phyloP scores from a whole-genome alignment of 2,888 invertebrate genomes.

The Synergus itoensis region DNA sequence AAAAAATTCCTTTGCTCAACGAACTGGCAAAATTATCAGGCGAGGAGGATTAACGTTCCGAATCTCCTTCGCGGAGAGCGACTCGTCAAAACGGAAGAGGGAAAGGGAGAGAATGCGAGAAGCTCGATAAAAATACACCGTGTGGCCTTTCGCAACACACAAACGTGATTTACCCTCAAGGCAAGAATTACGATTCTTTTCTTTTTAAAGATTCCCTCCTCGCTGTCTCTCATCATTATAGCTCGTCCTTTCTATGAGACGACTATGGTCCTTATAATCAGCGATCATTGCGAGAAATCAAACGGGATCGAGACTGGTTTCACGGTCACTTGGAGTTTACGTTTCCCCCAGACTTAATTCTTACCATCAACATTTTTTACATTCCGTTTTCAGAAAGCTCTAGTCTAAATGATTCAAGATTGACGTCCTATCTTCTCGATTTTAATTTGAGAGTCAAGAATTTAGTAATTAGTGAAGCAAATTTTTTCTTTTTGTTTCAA shows the following conservation, averaged over 20 bases:
- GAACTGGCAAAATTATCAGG: slow-evolving; percentile 50
- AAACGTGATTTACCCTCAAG: slow-evolving; percentile 55
- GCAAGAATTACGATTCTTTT: slow-evolving; percentile 46
- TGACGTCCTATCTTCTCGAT: neutral
- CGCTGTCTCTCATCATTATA: neutral
- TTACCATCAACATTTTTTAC: neutral
- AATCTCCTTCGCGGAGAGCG: slow-evolving; percentile 51
- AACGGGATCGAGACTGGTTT: slow-evolving; percentile 20
- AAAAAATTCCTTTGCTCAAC: slow-evolving; percentile 38
- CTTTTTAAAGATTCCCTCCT: slow-evolving; percentile 9
- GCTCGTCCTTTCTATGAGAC: slow-evolving; percentile 24
- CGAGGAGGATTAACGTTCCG: slow-evolving; percentile 57
- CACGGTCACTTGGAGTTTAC: slow-evolving; percentile 39
- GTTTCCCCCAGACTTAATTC: neutral
- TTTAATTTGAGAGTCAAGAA: neutral
- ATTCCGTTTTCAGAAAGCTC: neutral
- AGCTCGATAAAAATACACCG: slow-evolving; percentile 69
- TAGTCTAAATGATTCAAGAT: neutral
- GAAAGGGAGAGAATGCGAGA: slow-evolving; percentile 53
- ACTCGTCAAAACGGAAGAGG: slow-evolving; percentile 14
- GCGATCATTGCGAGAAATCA: slow-evolving; percentile 52
- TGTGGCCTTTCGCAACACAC: slow-evolving; percentile 64
- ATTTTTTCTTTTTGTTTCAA: too few species aligned
- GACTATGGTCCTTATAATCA: slow-evolving; percentile 53
- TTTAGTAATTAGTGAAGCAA: neutral